A percentile compares a stretch with the other conserved stretches of the same genome.
Evolutionary conservation across 2,888 invertebrate genomes (phyloP).

Genomic region (Blastobasis adustella): DNA sequence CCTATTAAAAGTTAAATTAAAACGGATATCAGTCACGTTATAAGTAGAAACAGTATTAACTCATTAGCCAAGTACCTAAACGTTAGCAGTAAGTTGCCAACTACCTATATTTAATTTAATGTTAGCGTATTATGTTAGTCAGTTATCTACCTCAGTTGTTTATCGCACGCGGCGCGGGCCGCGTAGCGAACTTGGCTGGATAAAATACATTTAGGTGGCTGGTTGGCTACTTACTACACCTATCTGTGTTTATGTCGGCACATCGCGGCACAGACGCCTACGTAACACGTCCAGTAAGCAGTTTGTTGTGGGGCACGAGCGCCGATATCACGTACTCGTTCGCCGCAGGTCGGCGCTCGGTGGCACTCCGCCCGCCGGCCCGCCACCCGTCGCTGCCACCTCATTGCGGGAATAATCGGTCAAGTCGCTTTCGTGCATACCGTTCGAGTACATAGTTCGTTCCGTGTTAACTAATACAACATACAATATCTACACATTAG

Average conservation of each 20-base stretch:
- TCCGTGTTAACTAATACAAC: neutral
- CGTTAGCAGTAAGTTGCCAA: no score
- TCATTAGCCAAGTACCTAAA: no score
- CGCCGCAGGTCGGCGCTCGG: conserved; percentile 56
- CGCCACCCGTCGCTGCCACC: conserved; percentile 48
- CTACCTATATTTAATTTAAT: no score
- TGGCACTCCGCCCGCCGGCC: conserved; percentile 53
- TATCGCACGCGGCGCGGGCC: conserved; percentile 31
- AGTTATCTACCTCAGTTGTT: conserved; percentile 13
- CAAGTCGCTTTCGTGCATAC: conserved; percentile 40
- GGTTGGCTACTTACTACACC: conserved; percentile 10
- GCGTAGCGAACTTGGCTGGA: conserved; percentile 17
- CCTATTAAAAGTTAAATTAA: no score
- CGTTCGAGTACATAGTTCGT: conserved; percentile 4
- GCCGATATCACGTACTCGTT: conserved; percentile 66
- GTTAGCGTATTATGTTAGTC: no score
- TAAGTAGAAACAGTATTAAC: no score
- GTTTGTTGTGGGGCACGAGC: conserved; percentile 73
- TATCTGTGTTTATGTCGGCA: conserved; percentile 52
- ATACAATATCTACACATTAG: neutral
- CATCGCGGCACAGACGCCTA: conserved; percentile 62
- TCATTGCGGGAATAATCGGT: conserved; percentile 68
- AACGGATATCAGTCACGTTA: no score
- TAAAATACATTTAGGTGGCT: conserved; percentile 24
- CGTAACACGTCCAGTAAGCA: conserved; percentile 72